These are phyloP conservation scores for Suricata suricatta DNA, from an alignment of 2,113 vertebrate species.

Conservation along the genomic window DNA sequence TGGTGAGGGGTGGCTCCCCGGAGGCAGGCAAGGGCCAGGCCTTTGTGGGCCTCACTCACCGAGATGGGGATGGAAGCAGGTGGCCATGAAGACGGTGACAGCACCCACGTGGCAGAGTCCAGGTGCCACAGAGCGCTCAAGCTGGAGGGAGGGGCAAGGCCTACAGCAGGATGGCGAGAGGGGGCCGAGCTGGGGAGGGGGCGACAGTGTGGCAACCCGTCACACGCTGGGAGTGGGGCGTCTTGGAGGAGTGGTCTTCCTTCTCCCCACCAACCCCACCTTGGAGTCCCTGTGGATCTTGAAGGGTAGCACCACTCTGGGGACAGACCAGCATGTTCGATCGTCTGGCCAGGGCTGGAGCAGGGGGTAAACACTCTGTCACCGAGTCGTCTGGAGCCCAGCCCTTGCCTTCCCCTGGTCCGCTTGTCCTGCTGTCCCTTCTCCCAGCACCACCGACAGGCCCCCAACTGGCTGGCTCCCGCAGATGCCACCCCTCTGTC, in stretches of 20 bases:
- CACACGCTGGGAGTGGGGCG: background rate
- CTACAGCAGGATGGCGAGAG: background rate
- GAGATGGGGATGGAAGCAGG: background rate
- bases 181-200: background rate
- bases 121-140: too few relatives aligned
- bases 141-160: background rate
- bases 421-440: fast-evolving
- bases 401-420: background rate
- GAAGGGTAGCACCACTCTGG: background rate
- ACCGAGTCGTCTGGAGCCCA: background rate
- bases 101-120: background rate
- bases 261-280: background rate
- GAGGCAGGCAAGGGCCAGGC: background rate
- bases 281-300: background rate
- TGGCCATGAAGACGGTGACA: background rate
- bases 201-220: fast-evolving
- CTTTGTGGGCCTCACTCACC: background rate
- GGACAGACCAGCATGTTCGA: background rate
- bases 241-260: background rate
- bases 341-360: background rate
- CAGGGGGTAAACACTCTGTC: fast-evolving
- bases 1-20: background rate
- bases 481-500: background rate
- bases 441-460: conserved; percentile 54
- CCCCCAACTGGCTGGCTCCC: too few relatives aligned